Evolutionary conservation across 2,113 vertebrate species (phyloP), one percentile per base, ranked within the genome.

Genomic region (Onychostoma macrolepis): DNA sequence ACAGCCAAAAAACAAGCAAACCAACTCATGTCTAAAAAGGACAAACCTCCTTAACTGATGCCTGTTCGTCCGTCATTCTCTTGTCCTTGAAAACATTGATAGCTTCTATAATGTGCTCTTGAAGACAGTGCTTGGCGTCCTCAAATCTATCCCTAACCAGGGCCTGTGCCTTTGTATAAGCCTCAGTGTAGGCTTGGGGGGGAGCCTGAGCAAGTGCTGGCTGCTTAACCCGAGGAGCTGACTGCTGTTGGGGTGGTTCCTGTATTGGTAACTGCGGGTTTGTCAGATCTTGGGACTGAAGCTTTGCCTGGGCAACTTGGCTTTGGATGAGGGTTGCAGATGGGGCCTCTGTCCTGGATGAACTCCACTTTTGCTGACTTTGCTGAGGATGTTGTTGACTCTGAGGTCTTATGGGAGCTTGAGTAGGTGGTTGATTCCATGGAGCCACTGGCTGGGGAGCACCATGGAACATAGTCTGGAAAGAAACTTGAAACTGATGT

Each of bases 111-210:
- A 96, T 94, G 89, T 95, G 94, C 19, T 94, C 93, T 88, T 94
- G 93, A 56, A 96, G 92, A 85, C 94, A 94, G 86, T 93, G 92
- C 80, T 95, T 96, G 38, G 94, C 94, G 71, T 95, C 93, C 76
- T 95, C 94, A 88, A 95, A 95, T 11, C 92, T 90, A 30, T 94
- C 94, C 83, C 93, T 92, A 38, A 93, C 94, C 76, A 95, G 89
- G 4, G 93, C 95, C 80, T 94, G 93, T 26, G 94, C 95, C 81
- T 94, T 93, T 19, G 77, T 15, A 0, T 95, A 95, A 50, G 94
- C 94, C 72, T 95, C 95, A 6, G 94, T 93, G 86, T 94, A 94
- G 74, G 93, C 91, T 89, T 94, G 92, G 3, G 92, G 87, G 36
- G 94, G 89, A 0, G 85, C 93, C 87, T 94, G 93, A 21, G 91